Base-by-base conservation (phyloP, 1,140 invertebrate species). In the Apis cerana region DNA sequence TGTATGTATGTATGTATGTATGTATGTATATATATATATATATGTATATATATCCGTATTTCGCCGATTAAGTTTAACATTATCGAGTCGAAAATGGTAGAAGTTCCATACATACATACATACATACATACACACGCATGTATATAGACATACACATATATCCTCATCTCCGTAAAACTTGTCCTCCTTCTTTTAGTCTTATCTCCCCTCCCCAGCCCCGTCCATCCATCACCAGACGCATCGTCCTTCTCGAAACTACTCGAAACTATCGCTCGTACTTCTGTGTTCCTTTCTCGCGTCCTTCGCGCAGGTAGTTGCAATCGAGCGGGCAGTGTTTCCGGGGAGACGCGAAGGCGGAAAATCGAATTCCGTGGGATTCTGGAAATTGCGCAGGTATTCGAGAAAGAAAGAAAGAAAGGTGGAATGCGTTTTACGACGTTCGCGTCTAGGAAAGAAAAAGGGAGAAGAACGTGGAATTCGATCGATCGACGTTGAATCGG, bases 31-130 rank as follows among this genome's bases (percentile, higher is more conserved):
- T 33, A 3, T 33, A 33, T 33, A 33, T 33, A 33, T 33, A 33
- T 33, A 3, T 33, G 2, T 33, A 33, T 76, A 43, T 92, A 93
- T 92, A 91, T 89, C 91, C 91, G 86, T 93, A 92, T 92, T 43
- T 93, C 90, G 92, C 92, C 89, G 88, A 92, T 88, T 91, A 93
- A 94, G 92, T 93, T 89, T 74, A 91, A 91, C 90, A 74, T 88
- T 89, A 89, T 82, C 90, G 91, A 86, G 89, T 33, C 86, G 90
- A 91, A 54, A 89, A 91, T 89, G 88, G 89, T 92, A 92, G 88
- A 91, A 93, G 91, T 93, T 94, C 91, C 91, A 91, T 78, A 92
- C 75, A 80, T 85, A 72, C 79, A 79, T 86, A 72, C 79, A 79
- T 86, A 85, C 81, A 72, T 80, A 86, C 84, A 75, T 15, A 43